These are phyloP conservation scores for Saccopteryx bilineata DNA, from an alignment of 2,113 vertebrate genomes.

Conservation along the genomic window DNA sequence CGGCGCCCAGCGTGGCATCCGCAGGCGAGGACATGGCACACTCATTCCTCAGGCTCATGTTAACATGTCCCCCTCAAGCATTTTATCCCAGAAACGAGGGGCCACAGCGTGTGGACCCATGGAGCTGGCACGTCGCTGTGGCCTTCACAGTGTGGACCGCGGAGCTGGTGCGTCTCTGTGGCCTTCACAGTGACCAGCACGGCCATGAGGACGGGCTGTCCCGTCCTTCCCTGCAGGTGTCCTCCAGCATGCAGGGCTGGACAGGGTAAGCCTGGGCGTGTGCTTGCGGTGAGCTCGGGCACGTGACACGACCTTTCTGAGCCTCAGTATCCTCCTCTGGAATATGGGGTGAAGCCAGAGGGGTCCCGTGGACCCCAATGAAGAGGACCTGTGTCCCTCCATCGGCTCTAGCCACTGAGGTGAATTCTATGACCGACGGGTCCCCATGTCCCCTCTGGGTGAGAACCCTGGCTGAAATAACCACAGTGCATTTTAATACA, in stretches of 20 bases:
- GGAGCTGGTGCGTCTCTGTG: accelerated
- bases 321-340: background rate
- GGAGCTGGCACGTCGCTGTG: accelerated
- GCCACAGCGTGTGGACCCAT: accelerated
- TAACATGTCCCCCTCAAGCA: too few relatives aligned
- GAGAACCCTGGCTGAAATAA: background rate
- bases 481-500: accelerated
- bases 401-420: accelerated
- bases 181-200: background rate
- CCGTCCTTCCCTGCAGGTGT: accelerated
- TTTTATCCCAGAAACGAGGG: background rate
- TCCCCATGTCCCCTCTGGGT: accelerated
- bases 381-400: accelerated
- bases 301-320: background rate
- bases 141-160: accelerated
- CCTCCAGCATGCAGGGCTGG: accelerated
- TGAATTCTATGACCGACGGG: accelerated
- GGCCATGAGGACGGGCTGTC: background rate
- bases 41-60: accelerated
- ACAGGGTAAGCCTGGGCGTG: background rate
- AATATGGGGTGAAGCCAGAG: background rate
- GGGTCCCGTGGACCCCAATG: background rate
- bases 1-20: accelerated
- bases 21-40: accelerated
- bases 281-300: accelerated